Evolutionary conservation across 2,797 vertebrate species (phyloP).

Genomic region (Gephyroberyx darwinii): DNA sequence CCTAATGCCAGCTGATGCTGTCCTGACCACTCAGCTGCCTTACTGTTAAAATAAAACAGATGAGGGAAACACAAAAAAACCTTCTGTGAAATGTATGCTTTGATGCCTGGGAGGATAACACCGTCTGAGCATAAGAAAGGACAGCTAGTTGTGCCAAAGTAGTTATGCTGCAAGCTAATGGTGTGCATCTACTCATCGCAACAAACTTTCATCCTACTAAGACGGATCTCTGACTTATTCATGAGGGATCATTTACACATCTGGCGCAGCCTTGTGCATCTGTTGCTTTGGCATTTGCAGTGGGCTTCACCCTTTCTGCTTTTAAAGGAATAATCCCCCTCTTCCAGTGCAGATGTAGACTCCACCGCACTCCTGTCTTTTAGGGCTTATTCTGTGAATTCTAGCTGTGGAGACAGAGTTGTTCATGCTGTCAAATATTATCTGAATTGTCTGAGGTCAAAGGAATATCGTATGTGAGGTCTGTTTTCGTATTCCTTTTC

Average conservation of each 20-base stretch:
- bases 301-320: constrained; percentile 10
- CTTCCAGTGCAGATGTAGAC: constrained; percentile 10
- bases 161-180: neutral
- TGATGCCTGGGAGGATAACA: neutral
- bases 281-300: constrained; percentile 59
- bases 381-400: constrained; percentile 3
- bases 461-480: neutral
- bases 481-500: neutral
- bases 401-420: neutral
- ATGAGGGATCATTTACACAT: constrained; percentile 57
- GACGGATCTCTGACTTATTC: constrained; percentile 44
- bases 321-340: constrained; percentile 49
- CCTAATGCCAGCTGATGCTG: constrained; percentile 59
- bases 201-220: constrained; percentile 40
- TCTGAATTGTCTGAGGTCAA: neutral
- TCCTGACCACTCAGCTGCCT: constrained; percentile 44
- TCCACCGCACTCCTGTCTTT: neutral
- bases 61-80: constrained; percentile 20
- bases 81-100: constrained; percentile 13
- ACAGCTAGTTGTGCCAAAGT: neutral
- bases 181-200: constrained; percentile 12
- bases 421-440: neutral
- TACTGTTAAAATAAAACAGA: constrained; percentile 12
- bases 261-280: constrained; percentile 59
- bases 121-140: neutral